phyloP scores from a whole-genome alignment of 2,113 vertebrate species.

The Lophura nycthemera region DNA sequence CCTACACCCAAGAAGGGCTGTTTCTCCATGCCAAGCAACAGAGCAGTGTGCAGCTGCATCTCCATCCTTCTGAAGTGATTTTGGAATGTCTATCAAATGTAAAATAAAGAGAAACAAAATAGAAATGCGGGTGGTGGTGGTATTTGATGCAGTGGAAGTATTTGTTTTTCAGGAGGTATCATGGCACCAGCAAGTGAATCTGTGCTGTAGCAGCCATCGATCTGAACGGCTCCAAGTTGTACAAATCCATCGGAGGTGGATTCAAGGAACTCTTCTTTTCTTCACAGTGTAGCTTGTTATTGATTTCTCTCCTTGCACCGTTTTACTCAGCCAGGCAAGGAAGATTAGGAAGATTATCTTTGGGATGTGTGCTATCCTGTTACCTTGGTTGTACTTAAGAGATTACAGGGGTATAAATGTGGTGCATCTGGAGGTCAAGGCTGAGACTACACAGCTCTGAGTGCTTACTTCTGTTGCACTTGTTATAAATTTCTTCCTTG shows the following conservation, averaged over 20 bases:
- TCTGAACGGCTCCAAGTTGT: neutral
- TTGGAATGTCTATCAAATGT: neutral
- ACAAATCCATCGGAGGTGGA: neutral
- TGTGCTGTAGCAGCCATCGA: neutral
- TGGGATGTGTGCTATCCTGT: slow-evolving; percentile 2
- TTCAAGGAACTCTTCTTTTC: slow-evolving; percentile 3
- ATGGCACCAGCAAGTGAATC: neutral
- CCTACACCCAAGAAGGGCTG: neutral
- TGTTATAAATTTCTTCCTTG: neutral
- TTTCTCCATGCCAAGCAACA: neutral
- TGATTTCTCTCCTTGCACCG: slow-evolving; percentile 12
- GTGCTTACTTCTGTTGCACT: neutral
- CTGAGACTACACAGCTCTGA: neutral
- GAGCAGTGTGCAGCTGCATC: neutral
- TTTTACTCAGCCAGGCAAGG: neutral
- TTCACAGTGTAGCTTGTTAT: neutral
- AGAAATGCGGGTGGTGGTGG: neutral
- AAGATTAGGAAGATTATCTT: slow-evolving; percentile 54
- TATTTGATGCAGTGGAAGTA: neutral
- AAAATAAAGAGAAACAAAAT: neutral
- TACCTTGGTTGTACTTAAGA: slow-evolving; percentile 20
- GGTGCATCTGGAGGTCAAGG: slow-evolving; percentile 29
- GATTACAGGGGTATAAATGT: slow-evolving; percentile 42
- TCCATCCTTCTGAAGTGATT: neutral
- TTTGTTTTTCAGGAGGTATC: neutral